Percentiles rank a stretch among this genome's conserved stretches.
Conservation (phyloP, 1,140 invertebrate species). For the Drosophila pallidifrons region DNA sequence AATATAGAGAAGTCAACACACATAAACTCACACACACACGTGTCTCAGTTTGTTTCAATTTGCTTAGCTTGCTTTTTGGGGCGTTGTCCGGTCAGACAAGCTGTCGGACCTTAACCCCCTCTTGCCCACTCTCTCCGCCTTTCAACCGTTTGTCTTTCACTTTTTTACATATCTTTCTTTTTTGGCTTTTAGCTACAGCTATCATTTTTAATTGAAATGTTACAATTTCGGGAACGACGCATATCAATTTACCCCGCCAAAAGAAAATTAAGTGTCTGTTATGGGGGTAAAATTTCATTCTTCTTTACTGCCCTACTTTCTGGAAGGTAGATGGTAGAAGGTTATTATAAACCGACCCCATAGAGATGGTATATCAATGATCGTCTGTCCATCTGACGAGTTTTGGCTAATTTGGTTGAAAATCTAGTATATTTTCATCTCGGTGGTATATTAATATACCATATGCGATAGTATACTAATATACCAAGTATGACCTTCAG, state of each 20-base stretch:
- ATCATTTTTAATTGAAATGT: conserved; percentile 68
- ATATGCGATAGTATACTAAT: too few relatives aligned
- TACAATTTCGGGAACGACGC: conserved; percentile 36
- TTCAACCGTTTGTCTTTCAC: conserved; percentile 10
- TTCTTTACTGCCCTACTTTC: not conserved
- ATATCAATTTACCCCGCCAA: conserved; percentile 34
- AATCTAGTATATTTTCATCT: too few relatives aligned
- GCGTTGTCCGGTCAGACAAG: conserved; percentile 46
- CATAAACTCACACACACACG: conserved; percentile 11
- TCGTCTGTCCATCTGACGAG: too few relatives aligned
- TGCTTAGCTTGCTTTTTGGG: conserved; percentile 54
- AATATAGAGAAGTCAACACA: conserved; percentile 29
- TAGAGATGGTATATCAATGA: too few relatives aligned
- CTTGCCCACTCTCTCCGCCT: conserved; percentile 4
- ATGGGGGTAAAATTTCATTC: conserved; percentile 5
- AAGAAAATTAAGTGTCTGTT: conserved; percentile 9
- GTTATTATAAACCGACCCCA: too few relatives aligned
- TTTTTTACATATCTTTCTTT: conserved; percentile 22
- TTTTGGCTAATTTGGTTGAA: too few relatives aligned
- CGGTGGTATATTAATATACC: too few relatives aligned
- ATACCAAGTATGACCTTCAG: too few relatives aligned
- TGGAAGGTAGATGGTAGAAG: too few relatives aligned
- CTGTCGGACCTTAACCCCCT: conserved; percentile 6
- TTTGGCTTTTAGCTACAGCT: conserved; percentile 42
- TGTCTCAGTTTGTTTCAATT: conserved; percentile 79